phyloP scores from a whole-genome alignment of 1,140 invertebrate species.

The Branchinecta lynchi region DNA sequence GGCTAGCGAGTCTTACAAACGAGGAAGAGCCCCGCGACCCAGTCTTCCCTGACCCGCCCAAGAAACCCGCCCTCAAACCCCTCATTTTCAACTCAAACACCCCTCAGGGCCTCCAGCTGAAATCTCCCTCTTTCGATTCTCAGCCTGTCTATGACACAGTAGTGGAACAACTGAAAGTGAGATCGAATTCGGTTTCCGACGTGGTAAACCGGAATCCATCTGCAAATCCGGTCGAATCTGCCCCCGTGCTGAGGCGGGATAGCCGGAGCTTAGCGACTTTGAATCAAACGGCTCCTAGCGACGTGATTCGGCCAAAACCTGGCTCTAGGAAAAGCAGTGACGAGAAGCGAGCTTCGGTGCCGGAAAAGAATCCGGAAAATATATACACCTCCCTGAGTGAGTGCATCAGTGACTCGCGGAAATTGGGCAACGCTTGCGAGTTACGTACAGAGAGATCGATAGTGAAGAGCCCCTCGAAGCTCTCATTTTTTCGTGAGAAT shows the following conservation, averaged over 20 bases:
- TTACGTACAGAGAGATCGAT: background rate
- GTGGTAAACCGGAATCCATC: too few species aligned
- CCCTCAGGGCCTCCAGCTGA: background rate
- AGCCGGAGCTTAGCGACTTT: too few species aligned
- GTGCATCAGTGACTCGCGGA: background rate
- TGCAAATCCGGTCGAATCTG: too few species aligned
- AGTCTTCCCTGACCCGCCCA: background rate
- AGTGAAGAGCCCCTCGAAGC: background rate
- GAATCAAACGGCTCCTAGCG: too few species aligned
- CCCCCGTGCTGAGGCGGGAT: too few species aligned
- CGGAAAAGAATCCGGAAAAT: background rate
- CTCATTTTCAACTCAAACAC: background rate
- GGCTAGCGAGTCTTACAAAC: background rate
- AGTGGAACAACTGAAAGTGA: too few species aligned
- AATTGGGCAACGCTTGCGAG: background rate
- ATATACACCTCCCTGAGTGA: background rate
- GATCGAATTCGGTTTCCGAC: too few species aligned
- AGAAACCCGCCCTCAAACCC: background rate
- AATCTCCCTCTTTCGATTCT: slow-evolving; percentile 3
- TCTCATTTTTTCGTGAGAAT: background rate
- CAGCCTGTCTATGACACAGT: background rate
- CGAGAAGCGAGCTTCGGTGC: too few species aligned
- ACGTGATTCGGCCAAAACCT: too few species aligned
- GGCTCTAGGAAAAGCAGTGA: too few species aligned
- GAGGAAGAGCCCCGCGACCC: background rate